Conservation (phyloP, 2,888 invertebrate species). For the Dione vanillae region DNA sequence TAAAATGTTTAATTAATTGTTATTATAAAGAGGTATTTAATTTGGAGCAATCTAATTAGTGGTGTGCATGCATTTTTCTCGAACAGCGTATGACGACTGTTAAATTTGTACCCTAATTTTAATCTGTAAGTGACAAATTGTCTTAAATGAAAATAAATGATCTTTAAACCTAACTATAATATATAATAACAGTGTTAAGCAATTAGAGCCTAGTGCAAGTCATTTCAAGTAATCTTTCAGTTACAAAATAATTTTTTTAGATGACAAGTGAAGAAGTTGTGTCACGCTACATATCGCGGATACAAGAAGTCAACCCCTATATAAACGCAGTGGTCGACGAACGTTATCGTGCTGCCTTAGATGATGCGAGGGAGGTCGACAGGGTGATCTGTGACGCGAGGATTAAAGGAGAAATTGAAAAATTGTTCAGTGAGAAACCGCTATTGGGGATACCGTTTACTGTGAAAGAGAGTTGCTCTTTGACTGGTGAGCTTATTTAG, state of each 20-base stretch:
- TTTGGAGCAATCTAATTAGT: no score
- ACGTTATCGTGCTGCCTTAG: slow-evolving; percentile 85
- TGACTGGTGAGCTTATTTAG: slow-evolving; percentile 84
- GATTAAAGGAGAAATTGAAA: slow-evolving; percentile 60
- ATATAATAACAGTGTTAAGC: no score
- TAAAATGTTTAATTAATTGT: no score
- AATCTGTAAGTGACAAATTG: no score
- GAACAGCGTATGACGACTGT: no score
- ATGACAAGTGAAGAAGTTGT: slow-evolving; percentile 85
- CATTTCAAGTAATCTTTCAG: neutral
- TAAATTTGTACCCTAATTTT: no score
- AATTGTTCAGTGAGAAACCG: slow-evolving; percentile 83
- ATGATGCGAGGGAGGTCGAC: slow-evolving; percentile 86
- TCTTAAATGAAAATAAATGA: no score
- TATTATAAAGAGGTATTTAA: no score
- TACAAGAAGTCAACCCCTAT: slow-evolving; percentile 86
- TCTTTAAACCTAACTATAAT: no score
- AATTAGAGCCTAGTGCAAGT: no score
- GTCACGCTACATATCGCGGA: slow-evolving; percentile 85
- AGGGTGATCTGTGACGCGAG: slow-evolving; percentile 58
- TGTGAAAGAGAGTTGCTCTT: slow-evolving; percentile 90
- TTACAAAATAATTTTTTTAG: slow-evolving; percentile 61
- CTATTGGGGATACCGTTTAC: slow-evolving; percentile 92
- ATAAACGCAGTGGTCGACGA: slow-evolving; percentile 89
- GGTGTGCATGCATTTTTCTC: no score